A percentile compares a stretch with the other conserved stretches of the same genome.
Evolutionary conservation across 2,888 invertebrate species (phyloP).

Genomic region (Bruchidius siliquastri): DNA sequence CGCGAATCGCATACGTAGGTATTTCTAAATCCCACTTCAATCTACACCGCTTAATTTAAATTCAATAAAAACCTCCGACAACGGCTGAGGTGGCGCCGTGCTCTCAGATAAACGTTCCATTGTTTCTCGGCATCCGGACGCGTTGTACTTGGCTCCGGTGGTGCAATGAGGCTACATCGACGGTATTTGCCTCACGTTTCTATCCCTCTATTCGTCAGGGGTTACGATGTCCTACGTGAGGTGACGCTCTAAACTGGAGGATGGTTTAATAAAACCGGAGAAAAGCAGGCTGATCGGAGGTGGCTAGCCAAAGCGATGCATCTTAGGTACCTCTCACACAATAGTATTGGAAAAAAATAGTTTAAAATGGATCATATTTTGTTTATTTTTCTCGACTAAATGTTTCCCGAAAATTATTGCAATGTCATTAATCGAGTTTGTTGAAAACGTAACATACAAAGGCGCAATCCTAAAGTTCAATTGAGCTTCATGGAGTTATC

Average conservation of each 20-base stretch:
- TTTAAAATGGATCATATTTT: no score
- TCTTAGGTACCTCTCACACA: no score
- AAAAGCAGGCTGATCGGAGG: neutral
- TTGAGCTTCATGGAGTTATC: no score
- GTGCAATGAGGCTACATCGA: constrained; percentile 2
- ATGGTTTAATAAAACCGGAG: neutral
- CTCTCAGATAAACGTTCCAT: neutral
- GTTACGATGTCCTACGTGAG: constrained; percentile 28
- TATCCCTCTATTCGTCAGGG: constrained; percentile 26
- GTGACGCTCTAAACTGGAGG: constrained; percentile 11
- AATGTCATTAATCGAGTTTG: no score
- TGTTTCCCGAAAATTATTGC: no score
- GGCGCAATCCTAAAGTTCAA: no score
- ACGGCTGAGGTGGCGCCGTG: constrained; percentile 6
- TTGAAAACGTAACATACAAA: no score
- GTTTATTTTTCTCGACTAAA: no score
- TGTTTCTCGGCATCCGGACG: neutral
- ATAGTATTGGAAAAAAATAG: no score
- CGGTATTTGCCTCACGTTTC: constrained; percentile 25
- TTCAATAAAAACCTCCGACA: constrained; percentile 11
- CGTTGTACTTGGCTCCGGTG: neutral
- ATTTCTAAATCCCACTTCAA: neutral
- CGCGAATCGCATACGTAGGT: neutral
- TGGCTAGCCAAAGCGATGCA: neutral
- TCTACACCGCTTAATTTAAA: constrained; percentile 8